Evolutionary conservation across 1,140 invertebrate genomes (phyloP).

Genomic region (Pogonomyrmex barbatus): DNA sequence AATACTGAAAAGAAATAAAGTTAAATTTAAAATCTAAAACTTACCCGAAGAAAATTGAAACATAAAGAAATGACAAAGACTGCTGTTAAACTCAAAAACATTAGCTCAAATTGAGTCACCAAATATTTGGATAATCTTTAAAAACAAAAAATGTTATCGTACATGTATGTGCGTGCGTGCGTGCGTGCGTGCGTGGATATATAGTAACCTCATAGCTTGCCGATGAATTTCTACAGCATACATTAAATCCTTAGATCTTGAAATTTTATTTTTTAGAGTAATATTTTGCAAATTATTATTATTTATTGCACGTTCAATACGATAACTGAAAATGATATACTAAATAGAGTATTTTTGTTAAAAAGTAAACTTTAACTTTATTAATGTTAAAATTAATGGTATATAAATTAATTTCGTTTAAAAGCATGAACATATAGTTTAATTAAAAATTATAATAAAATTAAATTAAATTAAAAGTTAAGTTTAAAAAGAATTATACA

Average conservation of each 20-base stretch:
- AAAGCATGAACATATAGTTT: no score
- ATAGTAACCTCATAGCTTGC: not conserved
- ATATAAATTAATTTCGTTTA: no score
- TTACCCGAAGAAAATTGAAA: not conserved
- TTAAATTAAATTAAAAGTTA: no score
- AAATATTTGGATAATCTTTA: conserved; percentile 27
- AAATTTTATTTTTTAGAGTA: not conserved
- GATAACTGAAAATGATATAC: conserved; percentile 13
- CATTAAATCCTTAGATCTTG: not conserved
- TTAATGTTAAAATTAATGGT: no score
- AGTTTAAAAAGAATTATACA: no score
- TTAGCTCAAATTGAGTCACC: not conserved
- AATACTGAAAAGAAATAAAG: not conserved
- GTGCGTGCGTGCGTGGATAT: not conserved
- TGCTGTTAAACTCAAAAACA: not conserved
- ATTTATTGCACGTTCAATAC: not conserved
- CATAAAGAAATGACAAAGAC: not conserved
- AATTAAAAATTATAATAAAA: no score
- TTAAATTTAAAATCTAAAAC: not conserved
- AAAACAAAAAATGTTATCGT: not conserved
- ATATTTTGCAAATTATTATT: not conserved
- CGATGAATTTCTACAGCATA: conserved; percentile 3
- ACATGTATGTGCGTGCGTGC: not conserved
- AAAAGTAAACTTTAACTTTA: not conserved
- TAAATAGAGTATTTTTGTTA: not conserved